phyloP scores from a whole-genome alignment of 1,140 invertebrate genomes.

The Diorhabda elongata region DNA sequence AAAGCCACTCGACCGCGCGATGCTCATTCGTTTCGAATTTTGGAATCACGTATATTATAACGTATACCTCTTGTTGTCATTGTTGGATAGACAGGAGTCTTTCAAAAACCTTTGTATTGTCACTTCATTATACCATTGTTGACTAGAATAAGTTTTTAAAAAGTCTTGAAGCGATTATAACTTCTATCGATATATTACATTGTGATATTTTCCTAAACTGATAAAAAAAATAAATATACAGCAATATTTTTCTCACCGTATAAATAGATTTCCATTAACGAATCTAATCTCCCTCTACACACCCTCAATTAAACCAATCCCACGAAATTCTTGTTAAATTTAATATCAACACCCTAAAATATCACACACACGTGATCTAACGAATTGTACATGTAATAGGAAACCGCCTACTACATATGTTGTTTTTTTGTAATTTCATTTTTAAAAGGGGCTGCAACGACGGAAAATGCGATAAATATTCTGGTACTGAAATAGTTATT shows the following conservation, averaged over 20 bases:
- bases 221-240: no score
- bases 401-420: neutral
- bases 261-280: no score
- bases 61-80: neutral
- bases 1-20: constrained; percentile 3
- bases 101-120: neutral
- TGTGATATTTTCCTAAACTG: no score
- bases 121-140: constrained; percentile 10
- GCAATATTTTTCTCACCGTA: no score
- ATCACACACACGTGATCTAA: neutral
- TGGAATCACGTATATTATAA: neutral
- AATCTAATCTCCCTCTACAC: neutral
- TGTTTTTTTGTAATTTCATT: neutral
- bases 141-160: neutral
- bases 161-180: no score
- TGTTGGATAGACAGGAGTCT: constrained; percentile 2
- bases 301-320: neutral
- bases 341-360: no score
- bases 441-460: neutral
- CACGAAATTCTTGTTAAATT: neutral
- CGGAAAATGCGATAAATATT: neutral
- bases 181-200: no score
- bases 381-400: neutral
- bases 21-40: constrained; percentile 10
- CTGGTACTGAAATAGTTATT: constrained; percentile 1